Evolutionary conservation across 2,113 vertebrate genomes (phyloP), one percentile per base, ranked within the genome.

Genomic region (Pyrgilauda ruficollis): DNA sequence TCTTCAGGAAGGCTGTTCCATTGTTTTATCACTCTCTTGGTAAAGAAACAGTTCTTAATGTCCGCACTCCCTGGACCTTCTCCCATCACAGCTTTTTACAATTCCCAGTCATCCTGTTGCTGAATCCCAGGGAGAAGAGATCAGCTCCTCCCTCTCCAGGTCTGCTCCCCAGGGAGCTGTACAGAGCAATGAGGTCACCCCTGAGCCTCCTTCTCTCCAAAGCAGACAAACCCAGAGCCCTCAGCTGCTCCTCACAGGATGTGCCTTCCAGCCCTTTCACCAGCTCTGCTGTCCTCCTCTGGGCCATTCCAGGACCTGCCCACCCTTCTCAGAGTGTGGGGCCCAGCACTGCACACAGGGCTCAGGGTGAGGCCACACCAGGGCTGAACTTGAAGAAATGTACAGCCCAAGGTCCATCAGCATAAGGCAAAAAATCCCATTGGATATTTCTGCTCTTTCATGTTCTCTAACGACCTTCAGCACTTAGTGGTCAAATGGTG

Each of bases 331-430:
- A 49, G 1, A 5, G 5, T 13, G 7, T 15, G 43, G 35, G 11
- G 35, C 9, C 35, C 49, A 43, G 59, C 23, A 5, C 13, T 31
- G 35, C 56, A 21, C 30, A 15, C 67, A 73, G 41, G 20, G 41
- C 9, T 27, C 26, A 26, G 37, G 20, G 22, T 44, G 31, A 72
- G 21, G 21, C 7, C 0, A 0, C 21, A 43, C 2, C 30, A 35
- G 0, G 0, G 1, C 23, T 49, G 41, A 56, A 7, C 22, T 73
- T 0, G 2, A 39, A 69, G 33, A 13, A 56, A 6, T 2, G 4
- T 27, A 13, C 11, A 66, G 18, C 9, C 6, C 33, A 39, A 44
- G 3, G 3, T 79, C 37, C 69, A 35, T 9, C 2, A 52, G 33
- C 28, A 28, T 28, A 33, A 64, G 46, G 10, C 9, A 39, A 77